Evolutionary conservation across 2,888 invertebrate genomes (phyloP), one percentile per base, ranked within the genome.

Genomic region (Baccha elongata): DNA sequence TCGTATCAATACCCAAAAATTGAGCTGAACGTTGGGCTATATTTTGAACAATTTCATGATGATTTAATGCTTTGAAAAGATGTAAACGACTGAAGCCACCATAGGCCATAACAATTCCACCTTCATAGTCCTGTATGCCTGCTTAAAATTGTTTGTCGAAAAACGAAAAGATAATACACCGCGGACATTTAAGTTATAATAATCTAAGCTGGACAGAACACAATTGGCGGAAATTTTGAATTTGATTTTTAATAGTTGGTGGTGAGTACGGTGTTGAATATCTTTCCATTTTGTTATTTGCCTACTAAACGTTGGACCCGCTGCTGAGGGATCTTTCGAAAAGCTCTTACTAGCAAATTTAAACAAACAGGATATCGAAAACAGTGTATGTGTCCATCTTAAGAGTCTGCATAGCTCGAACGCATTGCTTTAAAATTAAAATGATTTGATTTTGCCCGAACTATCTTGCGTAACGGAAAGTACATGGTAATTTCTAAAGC

Each of bases 31-130:
- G 94, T 87, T 98, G 97, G 73, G 95, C 92, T 88, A 98, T 94
- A 90, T 96, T 96, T 87, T 94, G 94, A 85, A 98, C 95, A 71
- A 99, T 95, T 85, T 96, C 95, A 87, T 97, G 96, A 88, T 95
- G 94, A 87, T 97, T 95, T 84, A 94, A 93, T 2, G 96, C 94
- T 67, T 96, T 96, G 91, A 99, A 99, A 85, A 98, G 91, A 90
- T 99, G 98, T 86, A 98, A 92, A 68, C 99, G 93, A 85, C 97
- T 96, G 89, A 98, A 98, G 6, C 97, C 97, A 58, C 97, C 97
- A 85, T 96, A 95, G 23, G 97, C 97, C 86, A 99, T 93, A 6
- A 97, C 96, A 90, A 99, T 97, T 35, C 97, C 98, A 84, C 97
- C 97, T n/a, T 96, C 94, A 88, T 96, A 95, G 91, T 99, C 98